Percentiles rank a stretch among this genome's conserved stretches.
These are phyloP conservation scores for Eulithis prunata DNA, from an alignment of 2,888 invertebrate species.

Conservation along the genomic window DNA sequence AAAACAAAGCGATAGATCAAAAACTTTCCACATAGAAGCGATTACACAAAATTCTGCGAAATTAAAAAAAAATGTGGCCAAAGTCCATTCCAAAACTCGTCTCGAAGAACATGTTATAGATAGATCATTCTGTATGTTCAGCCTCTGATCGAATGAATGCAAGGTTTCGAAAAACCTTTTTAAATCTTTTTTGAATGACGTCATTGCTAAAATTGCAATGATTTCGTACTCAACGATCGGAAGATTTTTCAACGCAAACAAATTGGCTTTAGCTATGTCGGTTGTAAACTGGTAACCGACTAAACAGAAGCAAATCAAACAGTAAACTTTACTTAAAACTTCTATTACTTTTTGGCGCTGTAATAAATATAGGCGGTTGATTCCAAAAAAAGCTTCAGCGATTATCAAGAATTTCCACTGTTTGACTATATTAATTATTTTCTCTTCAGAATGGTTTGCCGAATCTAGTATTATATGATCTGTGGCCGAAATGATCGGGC, in stretches of 20 bases:
- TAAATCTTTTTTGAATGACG: constrained; percentile 48
- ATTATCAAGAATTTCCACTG: constrained; percentile 14
- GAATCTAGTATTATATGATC: neutral
- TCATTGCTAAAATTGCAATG: constrained; percentile 46
- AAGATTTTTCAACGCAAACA: constrained; percentile 48
- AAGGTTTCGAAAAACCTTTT: constrained; percentile 50
- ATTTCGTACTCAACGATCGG: constrained; percentile 51
- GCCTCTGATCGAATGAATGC: constrained; percentile 51
- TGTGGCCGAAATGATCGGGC: neutral
- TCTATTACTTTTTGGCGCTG: neutral
- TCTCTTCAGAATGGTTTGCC: neutral
- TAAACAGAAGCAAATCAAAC: constrained; percentile 1
- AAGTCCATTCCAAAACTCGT: constrained; percentile 37
- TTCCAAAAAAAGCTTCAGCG: constrained; percentile 7
- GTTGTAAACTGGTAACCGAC: neutral
- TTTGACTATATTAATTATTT: neutral
- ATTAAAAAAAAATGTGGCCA: constrained; percentile 38
- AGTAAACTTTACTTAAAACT: constrained; percentile 5
- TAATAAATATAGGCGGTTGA: constrained; percentile 37
- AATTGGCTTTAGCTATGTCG: too few relatives aligned
- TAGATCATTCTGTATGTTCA: constrained; percentile 55
- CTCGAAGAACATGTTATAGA: constrained; percentile 38
- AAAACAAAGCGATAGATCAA: neutral
- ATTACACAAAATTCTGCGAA: constrained; percentile 46
- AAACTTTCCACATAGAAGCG: neutral